Evolutionary conservation across 2,113 vertebrate genomes (phyloP), one percentile per base, ranked within the genome.

Genomic region (Zapus hudsonius): DNA sequence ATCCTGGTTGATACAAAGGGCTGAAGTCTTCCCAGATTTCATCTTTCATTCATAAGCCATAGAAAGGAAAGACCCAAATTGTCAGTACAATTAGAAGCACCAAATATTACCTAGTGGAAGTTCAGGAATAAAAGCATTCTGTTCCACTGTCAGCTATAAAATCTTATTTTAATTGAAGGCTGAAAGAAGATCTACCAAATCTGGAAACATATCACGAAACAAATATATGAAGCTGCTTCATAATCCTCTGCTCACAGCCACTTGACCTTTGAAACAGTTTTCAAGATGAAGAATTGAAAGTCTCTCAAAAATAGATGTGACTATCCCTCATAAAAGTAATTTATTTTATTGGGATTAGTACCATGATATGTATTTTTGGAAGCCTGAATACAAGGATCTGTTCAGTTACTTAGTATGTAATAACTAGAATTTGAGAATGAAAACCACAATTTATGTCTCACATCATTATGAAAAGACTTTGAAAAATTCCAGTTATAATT

Each of bases 391-490:
- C 31, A 87, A 96, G 38, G 38, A 61, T 92, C 87, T 94, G 80
- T 93, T 81, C 66, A 75, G 64, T 91, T 79, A 95, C 63, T 95
- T 89, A 86, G 67, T 72, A 80, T 84, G 31, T n/a, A 95, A 91
- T 92, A 73, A 91, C 83, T 87, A 69, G 44, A 92, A 84, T 72
- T 84, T 86, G 42, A 80, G 84, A 96, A 93, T 47, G 25, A 93
- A 96, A 96, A 93, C 75, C 66, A 61, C 70, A 91, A 80, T 78
- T 95, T 90, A 69, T 57, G 82, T 88, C 42, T 91, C 70, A 93
- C 70, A 93, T 83, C 74, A 89, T 87, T 87, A 94, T 69, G 38
- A 84, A 89, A 91, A 92, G 66, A 90, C 57, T 95, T 81, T 87
- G 36, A 88, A 82, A 96, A 90, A 69, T 84, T 88, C 64, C n/a